Conservation (phyloP, 2,113 vertebrate species). For the Penelope pileata region DNA sequence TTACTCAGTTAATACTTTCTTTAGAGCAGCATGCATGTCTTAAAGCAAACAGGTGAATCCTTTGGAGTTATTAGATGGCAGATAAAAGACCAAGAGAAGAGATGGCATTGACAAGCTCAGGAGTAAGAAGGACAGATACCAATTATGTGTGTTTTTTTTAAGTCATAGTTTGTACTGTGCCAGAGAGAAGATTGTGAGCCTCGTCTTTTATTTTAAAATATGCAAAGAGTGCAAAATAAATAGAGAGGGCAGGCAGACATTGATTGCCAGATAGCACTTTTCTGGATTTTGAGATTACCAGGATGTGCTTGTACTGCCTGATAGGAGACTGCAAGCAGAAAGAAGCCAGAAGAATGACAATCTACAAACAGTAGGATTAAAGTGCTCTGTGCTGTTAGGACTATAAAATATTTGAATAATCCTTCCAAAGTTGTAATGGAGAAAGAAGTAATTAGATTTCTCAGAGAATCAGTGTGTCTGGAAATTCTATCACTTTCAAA, state of each 20-base stretch:
- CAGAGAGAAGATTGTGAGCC: not conserved
- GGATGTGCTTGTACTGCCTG: slow-evolving; percentile 50
- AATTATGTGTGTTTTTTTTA: not conserved
- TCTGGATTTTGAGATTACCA: slow-evolving; percentile 63
- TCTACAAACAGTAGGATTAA: slow-evolving; percentile 65
- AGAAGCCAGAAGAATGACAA: slow-evolving; percentile 50
- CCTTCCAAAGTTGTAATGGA: slow-evolving; percentile 41
- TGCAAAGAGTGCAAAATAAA: slow-evolving; percentile 68
- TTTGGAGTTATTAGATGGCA: not conserved
- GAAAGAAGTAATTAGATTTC: slow-evolving; percentile 40
- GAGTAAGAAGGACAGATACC: not conserved
- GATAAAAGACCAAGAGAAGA: not conserved
- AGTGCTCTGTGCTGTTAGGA: slow-evolving; percentile 19
- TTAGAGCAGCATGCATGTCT: not conserved
- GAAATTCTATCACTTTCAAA: not conserved
- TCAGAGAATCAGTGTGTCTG: not conserved
- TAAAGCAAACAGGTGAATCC: not conserved
- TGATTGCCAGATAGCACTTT: slow-evolving; percentile 60
- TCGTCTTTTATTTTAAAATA: slow-evolving; percentile 60
- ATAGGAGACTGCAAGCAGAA: slow-evolving; percentile 20
- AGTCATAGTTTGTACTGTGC: slow-evolving; percentile 12
- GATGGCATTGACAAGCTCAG: not conserved
- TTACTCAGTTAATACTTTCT: not conserved
- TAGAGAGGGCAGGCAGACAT: slow-evolving; percentile 33
- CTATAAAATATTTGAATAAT: slow-evolving; percentile 55